These are phyloP conservation scores for Syngnathoides biaculeatus DNA, from an alignment of 2,113 vertebrate species.

Conservation along the genomic window DNA sequence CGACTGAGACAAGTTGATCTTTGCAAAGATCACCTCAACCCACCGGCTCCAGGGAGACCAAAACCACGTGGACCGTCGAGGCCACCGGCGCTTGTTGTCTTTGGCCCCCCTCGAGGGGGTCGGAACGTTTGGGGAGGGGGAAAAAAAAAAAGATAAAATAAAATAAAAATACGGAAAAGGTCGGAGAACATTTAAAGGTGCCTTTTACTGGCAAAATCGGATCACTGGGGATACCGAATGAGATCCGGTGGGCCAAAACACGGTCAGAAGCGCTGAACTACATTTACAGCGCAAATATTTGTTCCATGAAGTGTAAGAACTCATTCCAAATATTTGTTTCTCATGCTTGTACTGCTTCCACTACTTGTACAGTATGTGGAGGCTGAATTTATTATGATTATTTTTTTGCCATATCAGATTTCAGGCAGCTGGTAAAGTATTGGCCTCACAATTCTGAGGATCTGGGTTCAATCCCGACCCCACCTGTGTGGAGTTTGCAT, in stretches of 20 bases:
- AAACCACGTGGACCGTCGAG: background rate
- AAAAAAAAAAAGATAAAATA: background rate
- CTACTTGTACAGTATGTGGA: too few relatives aligned
- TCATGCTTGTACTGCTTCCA: too few relatives aligned
- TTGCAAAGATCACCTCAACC: slow-evolving; percentile 68
- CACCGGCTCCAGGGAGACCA: slow-evolving; percentile 30
- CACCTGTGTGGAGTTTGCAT: too few relatives aligned
- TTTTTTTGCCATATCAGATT: too few relatives aligned
- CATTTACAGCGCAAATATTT: background rate
- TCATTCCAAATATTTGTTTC: too few relatives aligned
- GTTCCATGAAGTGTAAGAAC: too few relatives aligned
- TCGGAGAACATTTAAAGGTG: background rate
- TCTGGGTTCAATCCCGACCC: too few relatives aligned
- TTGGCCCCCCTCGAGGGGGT: background rate
- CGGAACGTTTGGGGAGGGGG: background rate
- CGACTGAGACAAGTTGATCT: slow-evolving; percentile 69
- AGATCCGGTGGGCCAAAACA: background rate
- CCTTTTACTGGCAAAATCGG: background rate
- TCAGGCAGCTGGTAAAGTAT: too few relatives aligned
- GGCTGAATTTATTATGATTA: too few relatives aligned
- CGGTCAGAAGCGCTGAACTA: background rate
- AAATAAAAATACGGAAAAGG: background rate
- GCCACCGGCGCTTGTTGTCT: background rate
- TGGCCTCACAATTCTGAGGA: too few relatives aligned
- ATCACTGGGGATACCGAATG: background rate